phyloP scores from a whole-genome alignment of 2,888 invertebrate species.

The Miltochrista miniata region DNA sequence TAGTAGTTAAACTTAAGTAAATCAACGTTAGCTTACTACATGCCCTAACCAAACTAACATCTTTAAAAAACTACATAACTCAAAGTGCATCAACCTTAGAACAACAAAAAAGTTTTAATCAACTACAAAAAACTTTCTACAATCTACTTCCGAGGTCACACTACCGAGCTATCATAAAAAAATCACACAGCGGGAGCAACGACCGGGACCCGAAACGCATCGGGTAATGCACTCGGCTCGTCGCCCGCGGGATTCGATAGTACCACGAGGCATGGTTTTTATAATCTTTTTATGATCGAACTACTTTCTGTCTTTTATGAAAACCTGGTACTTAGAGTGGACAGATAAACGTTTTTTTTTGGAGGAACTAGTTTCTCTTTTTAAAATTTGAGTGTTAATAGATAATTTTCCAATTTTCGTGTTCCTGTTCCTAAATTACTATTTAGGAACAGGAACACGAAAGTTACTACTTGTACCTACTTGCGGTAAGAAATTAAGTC shows the following conservation, averaged over 20 bases:
- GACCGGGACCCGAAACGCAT: slow-evolving; percentile 59
- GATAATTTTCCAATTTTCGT: too few relatives aligned
- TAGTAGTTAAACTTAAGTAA: too few relatives aligned
- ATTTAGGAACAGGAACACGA: too few relatives aligned
- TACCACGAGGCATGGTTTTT: slow-evolving; percentile 13
- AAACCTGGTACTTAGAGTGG: slow-evolving; percentile 16
- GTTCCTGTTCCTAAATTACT: too few relatives aligned
- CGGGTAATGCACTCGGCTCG: slow-evolving; percentile 61
- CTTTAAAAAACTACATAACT: slow-evolving; percentile 3
- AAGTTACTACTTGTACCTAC: too few relatives aligned
- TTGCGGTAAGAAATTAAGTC: too few relatives aligned
- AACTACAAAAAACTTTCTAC: slow-evolving; percentile 29
- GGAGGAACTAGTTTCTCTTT: background rate
- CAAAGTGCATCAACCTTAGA: slow-evolving; percentile 11
- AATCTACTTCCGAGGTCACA: slow-evolving; percentile 48
- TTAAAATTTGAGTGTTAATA: background rate
- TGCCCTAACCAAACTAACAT: background rate
- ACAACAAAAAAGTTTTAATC: slow-evolving; percentile 13
- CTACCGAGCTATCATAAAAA: slow-evolving; percentile 57
- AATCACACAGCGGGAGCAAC: slow-evolving; percentile 58
- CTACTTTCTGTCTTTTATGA: slow-evolving; percentile 19
- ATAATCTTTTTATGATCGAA: slow-evolving; percentile 19
- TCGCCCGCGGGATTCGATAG: slow-evolving; percentile 34
- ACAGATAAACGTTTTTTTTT: background rate
- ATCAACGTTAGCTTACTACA: background rate